A percentile compares a stretch with the other conserved stretches of the same genome.
Evolutionary conservation across 2,888 invertebrate species (phyloP).

Genomic region (Lampropteryx suffumata): DNA sequence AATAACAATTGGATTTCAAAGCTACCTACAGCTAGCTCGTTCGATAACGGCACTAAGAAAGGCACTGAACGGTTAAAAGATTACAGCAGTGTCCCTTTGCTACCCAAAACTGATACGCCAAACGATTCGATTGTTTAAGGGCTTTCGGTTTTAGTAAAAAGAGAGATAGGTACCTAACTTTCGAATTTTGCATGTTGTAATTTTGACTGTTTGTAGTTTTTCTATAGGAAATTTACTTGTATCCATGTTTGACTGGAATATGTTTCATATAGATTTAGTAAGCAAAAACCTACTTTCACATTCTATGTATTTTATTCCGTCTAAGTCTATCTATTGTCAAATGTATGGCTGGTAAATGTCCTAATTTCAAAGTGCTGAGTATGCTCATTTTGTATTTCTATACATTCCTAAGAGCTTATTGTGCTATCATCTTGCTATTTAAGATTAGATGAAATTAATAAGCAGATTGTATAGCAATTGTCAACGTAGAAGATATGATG

Average conservation of each 20-base stretch:
- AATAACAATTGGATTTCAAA: constrained; percentile 80
- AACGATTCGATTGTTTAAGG: constrained; percentile 72
- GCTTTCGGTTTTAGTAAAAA: constrained; percentile 20
- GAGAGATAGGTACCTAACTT: constrained; percentile 29
- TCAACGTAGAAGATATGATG: too few species aligned
- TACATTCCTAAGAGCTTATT: constrained; percentile 24
- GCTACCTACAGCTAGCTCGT: constrained; percentile 71
- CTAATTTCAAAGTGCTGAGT: background rate
- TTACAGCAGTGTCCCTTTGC: constrained; percentile 75
- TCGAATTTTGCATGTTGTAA: constrained; percentile 34
- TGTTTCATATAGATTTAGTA: constrained; percentile 7
- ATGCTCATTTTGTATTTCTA: constrained; percentile 14
- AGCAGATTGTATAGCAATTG: too few species aligned
- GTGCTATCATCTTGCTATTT: background rate
- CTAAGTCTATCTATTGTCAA: too few species aligned
- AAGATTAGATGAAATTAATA: too few species aligned
- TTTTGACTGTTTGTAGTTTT: constrained; percentile 22
- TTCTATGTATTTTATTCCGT: constrained; percentile 3
- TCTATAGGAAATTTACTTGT: constrained; percentile 18
- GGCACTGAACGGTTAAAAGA: constrained; percentile 67
- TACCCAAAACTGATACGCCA: constrained; percentile 70
- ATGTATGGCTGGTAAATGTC: background rate
- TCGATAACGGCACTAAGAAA: constrained; percentile 69
- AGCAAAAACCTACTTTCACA: constrained; percentile 2
- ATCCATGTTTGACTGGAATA: constrained; percentile 25